Evolutionary conservation across 2,113 vertebrate genomes (phyloP).

Genomic region (Terrapene triunguis): DNA sequence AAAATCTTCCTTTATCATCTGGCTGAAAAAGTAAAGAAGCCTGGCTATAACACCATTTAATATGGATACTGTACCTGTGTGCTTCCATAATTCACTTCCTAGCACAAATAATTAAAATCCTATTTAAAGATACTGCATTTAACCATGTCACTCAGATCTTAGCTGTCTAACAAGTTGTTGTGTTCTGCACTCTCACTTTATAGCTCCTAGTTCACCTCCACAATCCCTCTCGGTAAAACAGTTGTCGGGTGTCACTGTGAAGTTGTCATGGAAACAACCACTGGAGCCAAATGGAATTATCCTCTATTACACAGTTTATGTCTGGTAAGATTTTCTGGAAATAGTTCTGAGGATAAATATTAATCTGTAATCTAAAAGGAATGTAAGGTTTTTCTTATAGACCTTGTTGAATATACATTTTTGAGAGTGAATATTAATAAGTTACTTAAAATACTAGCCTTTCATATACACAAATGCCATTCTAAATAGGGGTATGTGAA

Average conservation of each 20-base stretch:
- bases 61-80: conserved; percentile 22
- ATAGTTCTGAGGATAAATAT: conserved; percentile 78
- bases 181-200: conserved; percentile 64
- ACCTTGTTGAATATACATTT: conserved; percentile 27
- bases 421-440: conserved; percentile 6
- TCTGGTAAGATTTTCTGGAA: conserved; percentile 92
- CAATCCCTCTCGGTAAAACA: conserved; percentile 87
- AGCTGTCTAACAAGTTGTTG: conserved; percentile 61
- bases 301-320: conserved; percentile 91
- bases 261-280: conserved; percentile 94
- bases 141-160: conserved; percentile 9
- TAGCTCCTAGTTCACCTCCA: conserved; percentile 93
- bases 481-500: neutral
- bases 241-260: conserved; percentile 91
- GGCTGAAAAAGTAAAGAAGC: conserved; percentile 76
- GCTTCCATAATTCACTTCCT: conserved; percentile 46
- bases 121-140: conserved; percentile 2
- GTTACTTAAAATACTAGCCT: conserved; percentile 15
- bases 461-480: neutral
- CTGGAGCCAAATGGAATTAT: conserved; percentile 94
- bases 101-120: conserved; percentile 49
- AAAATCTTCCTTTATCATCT: conserved; percentile 82
- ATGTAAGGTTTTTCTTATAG: conserved; percentile 66
- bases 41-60: conserved; percentile 33
- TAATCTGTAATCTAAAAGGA: conserved; percentile 79